Conservation (phyloP, 2,888 invertebrate genomes). For the Lamellibrachia columna region DNA sequence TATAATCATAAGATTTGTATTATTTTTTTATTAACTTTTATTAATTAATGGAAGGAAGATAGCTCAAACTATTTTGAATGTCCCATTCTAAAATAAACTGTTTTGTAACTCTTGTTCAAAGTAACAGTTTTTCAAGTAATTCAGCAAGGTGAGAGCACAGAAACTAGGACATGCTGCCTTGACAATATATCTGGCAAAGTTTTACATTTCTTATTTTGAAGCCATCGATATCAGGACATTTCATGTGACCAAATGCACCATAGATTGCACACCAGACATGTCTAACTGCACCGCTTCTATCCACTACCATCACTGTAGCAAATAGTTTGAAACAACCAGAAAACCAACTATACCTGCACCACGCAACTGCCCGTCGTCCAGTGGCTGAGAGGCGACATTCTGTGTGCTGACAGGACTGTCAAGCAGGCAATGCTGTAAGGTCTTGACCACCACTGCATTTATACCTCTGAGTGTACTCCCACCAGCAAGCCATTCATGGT, state of each 20-base stretch:
- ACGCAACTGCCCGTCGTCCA: background rate
- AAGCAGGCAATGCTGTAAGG: constrained; percentile 1
- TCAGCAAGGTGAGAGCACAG: background rate
- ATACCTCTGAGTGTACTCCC: background rate
- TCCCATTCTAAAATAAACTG: background rate
- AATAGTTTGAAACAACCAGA: background rate
- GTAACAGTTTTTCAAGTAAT: background rate
- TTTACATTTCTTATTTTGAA: background rate
- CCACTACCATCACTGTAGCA: background rate
- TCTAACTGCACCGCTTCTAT: background rate
- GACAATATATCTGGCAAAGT: background rate
- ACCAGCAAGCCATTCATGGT: background rate
- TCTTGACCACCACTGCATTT: background rate
- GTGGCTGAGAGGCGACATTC: background rate
- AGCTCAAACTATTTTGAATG: background rate
- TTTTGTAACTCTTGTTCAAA: background rate
- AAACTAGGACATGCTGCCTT: background rate
- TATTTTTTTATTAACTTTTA: background rate
- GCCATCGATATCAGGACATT: background rate
- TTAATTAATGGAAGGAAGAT: background rate
- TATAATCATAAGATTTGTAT: background rate
- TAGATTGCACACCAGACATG: background rate
- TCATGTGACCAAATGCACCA: background rate
- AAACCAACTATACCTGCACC: background rate
- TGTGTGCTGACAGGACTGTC: background rate